Conservation (phyloP, 2,113 vertebrate genomes). For the Gopherus flavomarginatus region DNA sequence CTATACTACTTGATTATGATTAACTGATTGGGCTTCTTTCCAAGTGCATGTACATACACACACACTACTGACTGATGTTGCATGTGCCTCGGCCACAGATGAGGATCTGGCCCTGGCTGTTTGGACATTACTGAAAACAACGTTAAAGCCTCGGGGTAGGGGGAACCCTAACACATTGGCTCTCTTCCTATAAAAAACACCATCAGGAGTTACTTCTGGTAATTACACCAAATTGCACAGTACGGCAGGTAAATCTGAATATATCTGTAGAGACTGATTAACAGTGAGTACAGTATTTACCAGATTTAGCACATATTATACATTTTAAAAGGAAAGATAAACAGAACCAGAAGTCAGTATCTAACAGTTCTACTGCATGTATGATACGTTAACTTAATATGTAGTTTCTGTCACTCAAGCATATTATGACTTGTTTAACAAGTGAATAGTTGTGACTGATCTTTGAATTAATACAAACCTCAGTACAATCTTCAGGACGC, state of each 20-base stretch:
- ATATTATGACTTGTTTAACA: not conserved
- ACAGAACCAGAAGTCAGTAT: not conserved
- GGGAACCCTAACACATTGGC: not conserved
- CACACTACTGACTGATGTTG: not conserved
- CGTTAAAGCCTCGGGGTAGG: not conserved
- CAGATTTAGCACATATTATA: not conserved
- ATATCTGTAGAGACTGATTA: not conserved
- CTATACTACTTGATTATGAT: fast-evolving
- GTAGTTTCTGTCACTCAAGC: not conserved
- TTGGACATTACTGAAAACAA: not conserved
- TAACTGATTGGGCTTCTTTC: not conserved
- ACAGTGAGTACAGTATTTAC: not conserved
- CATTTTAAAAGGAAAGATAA: not conserved
- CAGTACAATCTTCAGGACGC: not conserved
- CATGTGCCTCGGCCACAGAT: not conserved
- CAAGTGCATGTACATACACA: not conserved
- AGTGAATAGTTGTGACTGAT: not conserved
- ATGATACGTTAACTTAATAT: not conserved
- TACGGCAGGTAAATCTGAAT: not conserved
- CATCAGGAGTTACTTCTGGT: not conserved
- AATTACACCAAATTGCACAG: not conserved
- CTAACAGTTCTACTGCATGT: not conserved
- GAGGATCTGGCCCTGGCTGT: not conserved
- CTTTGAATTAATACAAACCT: not conserved
- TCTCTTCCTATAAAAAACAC: not conserved